These are phyloP conservation scores for Paraplagusia blochii DNA, from an alignment of 2,113 vertebrate genomes.

Conservation along the genomic window DNA sequence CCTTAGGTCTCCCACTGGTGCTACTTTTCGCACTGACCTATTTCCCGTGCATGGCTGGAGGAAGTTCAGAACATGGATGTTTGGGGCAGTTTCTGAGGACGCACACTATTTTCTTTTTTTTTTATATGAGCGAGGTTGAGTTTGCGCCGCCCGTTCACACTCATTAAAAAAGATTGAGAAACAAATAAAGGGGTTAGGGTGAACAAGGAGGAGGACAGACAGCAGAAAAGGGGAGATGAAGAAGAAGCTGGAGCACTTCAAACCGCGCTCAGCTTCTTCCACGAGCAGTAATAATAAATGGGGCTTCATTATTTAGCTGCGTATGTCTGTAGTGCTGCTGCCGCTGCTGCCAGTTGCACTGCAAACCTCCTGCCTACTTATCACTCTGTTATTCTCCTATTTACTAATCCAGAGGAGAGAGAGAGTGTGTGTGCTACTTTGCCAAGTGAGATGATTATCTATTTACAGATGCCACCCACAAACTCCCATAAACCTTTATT, in stretches of 20 bases:
- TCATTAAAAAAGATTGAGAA: slow-evolving; percentile 7
- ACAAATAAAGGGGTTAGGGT: slow-evolving; percentile 9
- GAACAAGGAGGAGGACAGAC: slow-evolving; percentile 6
- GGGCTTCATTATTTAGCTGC: slow-evolving; percentile 61
- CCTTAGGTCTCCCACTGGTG: background rate
- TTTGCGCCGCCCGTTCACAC: background rate
- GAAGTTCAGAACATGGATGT: background rate
- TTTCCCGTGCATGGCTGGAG: slow-evolving; percentile 8
- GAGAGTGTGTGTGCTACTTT: slow-evolving; percentile 29
- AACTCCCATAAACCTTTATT: slow-evolving; percentile 72
- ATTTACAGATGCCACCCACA: slow-evolving; percentile 76
- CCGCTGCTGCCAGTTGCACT: slow-evolving; percentile 39
- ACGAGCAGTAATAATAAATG: slow-evolving; percentile 63
- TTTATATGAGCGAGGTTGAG: background rate
- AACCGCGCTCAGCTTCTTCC: slow-evolving; percentile 54
- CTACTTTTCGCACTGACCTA: slow-evolving; percentile 16
- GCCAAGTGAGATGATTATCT: slow-evolving; percentile 71
- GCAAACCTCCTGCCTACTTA: slow-evolving; percentile 46
- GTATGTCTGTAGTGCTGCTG: slow-evolving; percentile 45
- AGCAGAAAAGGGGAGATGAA: slow-evolving; percentile 34
- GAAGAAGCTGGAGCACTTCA: slow-evolving; percentile 43
- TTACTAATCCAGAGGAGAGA: slow-evolving; percentile 47
- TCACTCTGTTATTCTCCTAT: slow-evolving; percentile 39
- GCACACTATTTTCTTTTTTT: background rate
- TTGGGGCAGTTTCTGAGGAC: background rate